Base-by-base conservation (phyloP, 2,888 invertebrate genomes). In the Volucella inanis region DNA sequence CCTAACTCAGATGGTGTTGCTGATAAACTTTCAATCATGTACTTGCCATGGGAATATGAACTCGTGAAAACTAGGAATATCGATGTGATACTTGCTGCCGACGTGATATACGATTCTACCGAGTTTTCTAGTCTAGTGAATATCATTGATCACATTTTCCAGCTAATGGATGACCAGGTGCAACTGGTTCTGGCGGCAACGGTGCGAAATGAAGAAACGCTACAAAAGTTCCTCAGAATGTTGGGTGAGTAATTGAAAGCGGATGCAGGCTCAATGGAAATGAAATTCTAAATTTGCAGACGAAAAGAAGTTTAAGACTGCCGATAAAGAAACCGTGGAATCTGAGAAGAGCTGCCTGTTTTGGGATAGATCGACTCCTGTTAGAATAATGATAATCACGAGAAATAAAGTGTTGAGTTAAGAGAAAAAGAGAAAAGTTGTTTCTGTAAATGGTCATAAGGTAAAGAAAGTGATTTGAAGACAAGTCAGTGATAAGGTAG, bases 181-280 rank as follows among this genome's bases (percentile, higher is more conserved):
- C 90, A 92, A 88, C 92, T 93, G 87, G 91, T 94, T 79, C 90
- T 94, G 71, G 94, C 94, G 41, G 94, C 94, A 76, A 94, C 94
- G 1, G 92, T 96, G 86, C 92, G 96, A 87, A 96, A 96, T 92
- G 91, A 93, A 88, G 92, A 93, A 1, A 96, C 96, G 1, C 92
- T 95, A 85, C 88, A 92, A 3, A 88, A 90, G 31, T 96, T 96
- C 91, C 89, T 94, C 54, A 87, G 91, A 14, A 89, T 91, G 86
- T 90, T 95, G 88, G 93, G 95, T 95, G 89, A 90, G 91, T 31
- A 18, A n/a, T 45, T 14, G 1, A 11, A 10, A 31, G 31, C 31
- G 39, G 18, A 9, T 41, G 47, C 8, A 12, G 57, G 38, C 64
- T 22, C 55, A 39, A n/a, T n/a, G 11, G 14, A 8, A 50, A 4